phyloP scores from a whole-genome alignment of 2,113 vertebrate species.

The Ranitomeya variabilis region DNA sequence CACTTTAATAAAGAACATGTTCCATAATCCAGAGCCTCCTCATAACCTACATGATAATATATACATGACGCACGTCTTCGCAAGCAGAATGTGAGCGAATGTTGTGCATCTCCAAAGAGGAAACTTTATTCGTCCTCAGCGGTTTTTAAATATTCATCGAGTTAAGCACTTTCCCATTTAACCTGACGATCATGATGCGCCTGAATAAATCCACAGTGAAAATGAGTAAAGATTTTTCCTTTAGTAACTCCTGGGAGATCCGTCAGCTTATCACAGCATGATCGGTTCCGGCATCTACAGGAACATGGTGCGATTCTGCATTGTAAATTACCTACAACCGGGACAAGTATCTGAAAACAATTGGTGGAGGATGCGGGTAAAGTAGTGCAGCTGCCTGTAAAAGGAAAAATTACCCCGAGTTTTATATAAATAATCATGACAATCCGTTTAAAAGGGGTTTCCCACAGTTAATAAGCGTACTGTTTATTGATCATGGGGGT shows the following conservation, averaged over 20 bases:
- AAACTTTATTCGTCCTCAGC: background rate
- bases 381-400: background rate
- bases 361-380: background rate
- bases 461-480: no score
- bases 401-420: background rate
- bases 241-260: background rate
- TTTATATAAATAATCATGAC: no score
- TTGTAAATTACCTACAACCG: background rate
- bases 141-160: background rate
- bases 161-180: constrained; percentile 20
- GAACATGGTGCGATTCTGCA: background rate
- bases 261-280: background rate
- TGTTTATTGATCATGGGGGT: no score
- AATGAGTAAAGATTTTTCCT: background rate
- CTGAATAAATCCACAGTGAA: background rate
- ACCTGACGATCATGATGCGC: background rate
- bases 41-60: background rate
- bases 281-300: background rate
- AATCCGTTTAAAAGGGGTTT: no score
- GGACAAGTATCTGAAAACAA: background rate
- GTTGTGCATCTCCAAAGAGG: background rate
- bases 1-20: background rate
- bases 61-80: background rate
- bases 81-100: background rate
- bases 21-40: background rate